Percentiles rank a stretch among this genome's conserved stretches.
These are phyloP conservation scores for Agrochola lota DNA, from an alignment of 2,888 invertebrate genomes.

Conservation along the genomic window DNA sequence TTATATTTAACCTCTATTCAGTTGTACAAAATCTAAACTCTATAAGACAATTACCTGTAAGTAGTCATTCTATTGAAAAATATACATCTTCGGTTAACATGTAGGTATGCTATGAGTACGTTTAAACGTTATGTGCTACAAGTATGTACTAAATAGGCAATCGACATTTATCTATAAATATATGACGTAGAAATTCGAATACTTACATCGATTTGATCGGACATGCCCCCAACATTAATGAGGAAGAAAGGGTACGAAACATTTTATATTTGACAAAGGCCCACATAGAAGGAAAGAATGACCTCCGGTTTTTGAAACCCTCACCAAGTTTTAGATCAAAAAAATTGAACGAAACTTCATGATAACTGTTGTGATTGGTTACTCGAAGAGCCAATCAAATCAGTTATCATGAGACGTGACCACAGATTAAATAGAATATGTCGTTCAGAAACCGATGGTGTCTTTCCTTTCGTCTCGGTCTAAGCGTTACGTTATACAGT, in stretches of 20 bases:
- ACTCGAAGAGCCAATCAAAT: conserved; percentile 4
- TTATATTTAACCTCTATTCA: conserved; percentile 56
- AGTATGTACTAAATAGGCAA: conserved; percentile 49
- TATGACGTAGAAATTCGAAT: conserved; percentile 51
- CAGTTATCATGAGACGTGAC: background rate
- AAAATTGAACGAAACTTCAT: background rate
- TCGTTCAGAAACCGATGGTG: background rate
- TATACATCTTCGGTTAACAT: conserved; percentile 60
- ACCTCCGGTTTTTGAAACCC: background rate
- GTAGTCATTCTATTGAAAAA: conserved; percentile 67
- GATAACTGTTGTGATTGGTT: conserved; percentile 2
- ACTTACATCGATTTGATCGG: conserved; percentile 46
- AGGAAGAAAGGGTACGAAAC: conserved; percentile 24
- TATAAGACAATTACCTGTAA: conserved; percentile 63
- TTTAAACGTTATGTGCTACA: conserved; percentile 53
- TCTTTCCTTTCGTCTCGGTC: conserved; percentile 1
- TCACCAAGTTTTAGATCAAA: background rate
- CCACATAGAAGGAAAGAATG: background rate
- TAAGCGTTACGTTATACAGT: conserved; percentile 21
- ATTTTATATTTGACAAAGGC: conserved; percentile 3
- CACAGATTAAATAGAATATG: background rate
- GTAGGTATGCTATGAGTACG: conserved; percentile 37
- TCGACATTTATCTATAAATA: conserved; percentile 33
- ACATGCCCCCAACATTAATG: conserved; percentile 11
- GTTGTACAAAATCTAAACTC: conserved; percentile 66